Percentiles rank a stretch among this genome's conserved stretches.
phyloP scores from a whole-genome alignment of 1,140 invertebrate species.

The Camponotus pennsylvanicus region DNA sequence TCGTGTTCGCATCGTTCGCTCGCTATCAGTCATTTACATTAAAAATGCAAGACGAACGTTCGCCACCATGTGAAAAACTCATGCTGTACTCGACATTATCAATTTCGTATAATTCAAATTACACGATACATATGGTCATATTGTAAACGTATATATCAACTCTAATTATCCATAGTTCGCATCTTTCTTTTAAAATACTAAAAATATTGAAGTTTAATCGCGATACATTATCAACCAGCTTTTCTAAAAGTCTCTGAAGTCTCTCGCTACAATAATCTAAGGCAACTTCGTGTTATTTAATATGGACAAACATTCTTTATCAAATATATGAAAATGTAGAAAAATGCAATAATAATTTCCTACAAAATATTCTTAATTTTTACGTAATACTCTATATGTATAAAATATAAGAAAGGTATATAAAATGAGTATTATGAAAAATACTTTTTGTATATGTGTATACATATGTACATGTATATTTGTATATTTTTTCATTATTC shows the following conservation, averaged over 20 bases:
- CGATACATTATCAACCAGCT: not conserved
- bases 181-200: not conserved
- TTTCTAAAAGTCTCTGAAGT: not conserved
- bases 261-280: too few species aligned
- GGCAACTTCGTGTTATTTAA: too few species aligned
- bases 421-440: not conserved
- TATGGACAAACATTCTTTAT: too few species aligned
- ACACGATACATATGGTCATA: not conserved
- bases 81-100: not conserved
- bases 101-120: not conserved
- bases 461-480: too few species aligned
- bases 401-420: not conserved
- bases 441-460: too few species aligned
- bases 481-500: too few species aligned
- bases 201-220: not conserved
- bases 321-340: too few species aligned
- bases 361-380: too few species aligned
- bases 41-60: slow-evolving; percentile 34
- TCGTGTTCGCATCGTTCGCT: not conserved
- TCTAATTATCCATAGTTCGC: not conserved
- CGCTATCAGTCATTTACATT: slow-evolving; percentile 20
- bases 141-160: not conserved
- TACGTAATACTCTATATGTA: not conserved
- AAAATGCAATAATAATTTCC: too few species aligned
- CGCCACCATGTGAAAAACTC: too few species aligned